Percentiles rank a stretch among this genome's conserved stretches.
These are phyloP conservation scores for Nematopogon swammerdamellus DNA, from an alignment of 2,888 invertebrate species.

Conservation along the genomic window DNA sequence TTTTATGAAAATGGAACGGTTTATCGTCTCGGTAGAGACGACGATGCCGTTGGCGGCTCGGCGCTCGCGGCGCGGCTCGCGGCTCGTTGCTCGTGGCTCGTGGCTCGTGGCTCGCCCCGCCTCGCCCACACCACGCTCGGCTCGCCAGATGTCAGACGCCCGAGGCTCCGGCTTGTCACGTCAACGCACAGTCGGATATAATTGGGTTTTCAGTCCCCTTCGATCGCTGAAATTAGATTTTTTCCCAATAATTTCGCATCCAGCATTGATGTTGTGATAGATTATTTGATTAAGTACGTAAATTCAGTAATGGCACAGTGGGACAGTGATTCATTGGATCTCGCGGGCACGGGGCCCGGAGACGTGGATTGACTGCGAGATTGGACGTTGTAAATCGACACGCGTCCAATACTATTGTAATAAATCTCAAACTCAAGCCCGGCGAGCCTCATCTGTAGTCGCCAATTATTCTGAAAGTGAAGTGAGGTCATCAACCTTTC, in stretches of 20 bases:
- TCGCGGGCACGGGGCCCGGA: background rate
- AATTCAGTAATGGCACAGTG: background rate
- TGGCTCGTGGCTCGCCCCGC: too few species aligned
- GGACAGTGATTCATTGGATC: background rate
- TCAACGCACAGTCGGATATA: background rate
- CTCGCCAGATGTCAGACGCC: background rate
- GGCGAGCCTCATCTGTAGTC: too few species aligned
- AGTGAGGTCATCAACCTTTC: too few species aligned
- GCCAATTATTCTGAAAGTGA: too few species aligned
- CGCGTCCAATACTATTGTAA: too few species aligned
- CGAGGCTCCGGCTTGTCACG: background rate
- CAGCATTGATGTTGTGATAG: background rate
- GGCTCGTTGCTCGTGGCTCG: too few species aligned
- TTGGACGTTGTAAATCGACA: background rate
- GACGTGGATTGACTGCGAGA: background rate
- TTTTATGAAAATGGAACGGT: background rate
- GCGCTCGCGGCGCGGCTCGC: too few species aligned
- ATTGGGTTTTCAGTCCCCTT: background rate
- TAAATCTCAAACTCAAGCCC: too few species aligned
- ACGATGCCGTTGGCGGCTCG: too few species aligned
- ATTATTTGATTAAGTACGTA: background rate
- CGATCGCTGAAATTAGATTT: background rate
- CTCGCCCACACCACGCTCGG: background rate
- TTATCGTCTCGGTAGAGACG: too few species aligned
- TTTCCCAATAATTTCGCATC: background rate